Base-by-base conservation (phyloP, 2,797 vertebrate genomes). In the Phataginus tricuspis region DNA sequence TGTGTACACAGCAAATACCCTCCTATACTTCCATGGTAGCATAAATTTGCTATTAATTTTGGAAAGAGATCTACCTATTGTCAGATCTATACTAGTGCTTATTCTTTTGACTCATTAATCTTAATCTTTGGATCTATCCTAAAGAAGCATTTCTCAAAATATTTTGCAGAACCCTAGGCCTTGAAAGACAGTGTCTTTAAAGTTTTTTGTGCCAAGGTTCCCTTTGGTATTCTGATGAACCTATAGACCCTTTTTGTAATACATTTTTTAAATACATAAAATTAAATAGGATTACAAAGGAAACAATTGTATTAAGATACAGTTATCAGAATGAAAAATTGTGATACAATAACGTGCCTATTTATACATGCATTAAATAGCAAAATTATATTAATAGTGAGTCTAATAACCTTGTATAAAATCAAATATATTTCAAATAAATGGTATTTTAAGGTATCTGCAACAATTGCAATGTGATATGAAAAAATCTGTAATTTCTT, bases 61-160 rank as follows among this genome's bases (percentile, higher is more conserved):
- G 53, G 45, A 86, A 90, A 83, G n/a, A 61, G 63, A 39, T 72
- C 29, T 53, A 53, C 49, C 49, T 53, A 75, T n/a, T 75, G 18
- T 7, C 31, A 31, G 42, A 39, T 53, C 21, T 90, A 84, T 55
- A 42, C 68, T 4, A 72, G 31, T 55, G 37, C 23, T 90, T 57
- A 68, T 72, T 90, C 45, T 90, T 87, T 71, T 82, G 68, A 63
- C 5, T 96, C 37, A 39, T 21, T 64, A n/a, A 78, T 74, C 51
- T 88, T 34, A 61, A 27, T 51, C 74, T 72, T 39, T 84, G 57
- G 29, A 34, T 92, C 59, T 94, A 10, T 55, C 19, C 23, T 83
- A 95, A 74, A 94, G 68, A 31, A 71, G 39, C 19, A 39, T 71
- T 92, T 96, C 39, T 93, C 83, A 93, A 95, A 83, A 79, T 84